Evolutionary conservation across 2,888 invertebrate species (phyloP).

Genomic region (Drosophila fulvimacula): DNA sequence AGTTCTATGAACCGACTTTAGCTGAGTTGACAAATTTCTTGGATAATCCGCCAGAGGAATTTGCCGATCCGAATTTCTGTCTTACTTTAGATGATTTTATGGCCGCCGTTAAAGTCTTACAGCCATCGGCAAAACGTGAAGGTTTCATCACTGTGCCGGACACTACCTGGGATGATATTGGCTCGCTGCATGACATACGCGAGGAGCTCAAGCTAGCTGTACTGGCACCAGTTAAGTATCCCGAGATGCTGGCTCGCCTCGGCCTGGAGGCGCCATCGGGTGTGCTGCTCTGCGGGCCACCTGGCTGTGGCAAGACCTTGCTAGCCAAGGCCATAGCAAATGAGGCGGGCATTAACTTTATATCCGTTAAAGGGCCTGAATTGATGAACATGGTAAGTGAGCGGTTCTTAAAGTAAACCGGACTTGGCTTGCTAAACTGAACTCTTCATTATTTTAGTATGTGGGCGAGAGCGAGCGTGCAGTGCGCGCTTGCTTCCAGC

Average conservation of each 20-base stretch:
- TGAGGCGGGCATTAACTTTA: conserved; percentile 99
- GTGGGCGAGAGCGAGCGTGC: conserved; percentile 99
- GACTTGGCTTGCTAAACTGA: neutral
- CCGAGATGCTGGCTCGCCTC: conserved; percentile 91
- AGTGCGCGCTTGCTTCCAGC: conserved; percentile 97
- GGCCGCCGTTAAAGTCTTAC: conserved; percentile 91
- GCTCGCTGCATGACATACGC: conserved; percentile 94
- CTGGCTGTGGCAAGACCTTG: conserved; percentile 98
- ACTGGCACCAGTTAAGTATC: conserved; percentile 95
- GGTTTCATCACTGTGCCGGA: conserved; percentile 99
- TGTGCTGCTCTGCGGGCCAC: conserved; percentile 97
- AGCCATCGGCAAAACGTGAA: conserved; percentile 97
- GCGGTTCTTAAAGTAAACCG: neutral
- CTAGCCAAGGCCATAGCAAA: conserved; percentile 99
- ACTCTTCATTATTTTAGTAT: conserved; percentile 87
- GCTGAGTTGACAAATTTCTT: conserved; percentile 88
- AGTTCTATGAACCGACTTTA: conserved; percentile 82
- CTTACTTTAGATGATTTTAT: conserved; percentile 92
- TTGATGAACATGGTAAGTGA: conserved; percentile 95
- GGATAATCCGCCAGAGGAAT: conserved; percentile 88
- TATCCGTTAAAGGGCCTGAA: conserved; percentile 99
- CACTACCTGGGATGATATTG: conserved; percentile 98
- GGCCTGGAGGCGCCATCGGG: conserved; percentile 94
- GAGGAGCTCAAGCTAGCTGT: conserved; percentile 96
- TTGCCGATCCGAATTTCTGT: conserved; percentile 88